Evolutionary conservation across 2,888 invertebrate species (phyloP), one percentile per base, ranked within the genome.

Genomic region (Lochmaea crataegi): DNA sequence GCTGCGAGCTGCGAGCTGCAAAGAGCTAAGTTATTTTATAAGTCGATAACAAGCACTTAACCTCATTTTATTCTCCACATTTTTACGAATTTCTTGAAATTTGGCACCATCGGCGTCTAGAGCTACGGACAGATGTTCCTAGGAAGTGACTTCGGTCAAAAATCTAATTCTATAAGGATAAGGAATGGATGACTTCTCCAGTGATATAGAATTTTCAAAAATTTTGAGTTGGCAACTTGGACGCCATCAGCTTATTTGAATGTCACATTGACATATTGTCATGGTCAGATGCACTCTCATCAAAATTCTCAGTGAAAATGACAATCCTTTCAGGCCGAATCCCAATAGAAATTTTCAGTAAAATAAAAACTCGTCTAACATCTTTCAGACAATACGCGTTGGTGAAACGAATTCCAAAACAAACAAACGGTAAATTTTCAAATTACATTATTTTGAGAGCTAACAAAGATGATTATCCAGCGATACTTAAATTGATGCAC

Each of bases 401-500:
- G 45, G 66, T 74, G 32, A 68, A 56, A 56, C 63, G 61, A 74
- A 71, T 38, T 41, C 32, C 71, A 41, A 58, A 74, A 64, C 18
- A 42, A 66, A 11, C 60, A n/a, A 63, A 7, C 32, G 26, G 32
- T 18, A 72, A 70, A 45, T 68, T 73, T 32, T 78, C 78, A n/a
- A 79, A 76, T 0, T 86, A 82, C 75, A 74, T 85, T 16, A 83
- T 90, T 18, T 84, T 88, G 65, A 85, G 86, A 14, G 89, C 88
- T 0, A 84, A 82, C 53, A 79, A 80, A 22, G 82, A 86, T 18
- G 89, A 90, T 68, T 85, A 86, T 4, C 83, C 84, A 56, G 73
- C 87, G 72, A 87, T 91, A 61, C 79, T 87, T 1, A 86, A 89
- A 26, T 87, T 90, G 76, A 87, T 90, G 73, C 88, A 88, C 82